phyloP scores from a whole-genome alignment of 2,797 vertebrate species.

The Phylloscopus collybita region DNA sequence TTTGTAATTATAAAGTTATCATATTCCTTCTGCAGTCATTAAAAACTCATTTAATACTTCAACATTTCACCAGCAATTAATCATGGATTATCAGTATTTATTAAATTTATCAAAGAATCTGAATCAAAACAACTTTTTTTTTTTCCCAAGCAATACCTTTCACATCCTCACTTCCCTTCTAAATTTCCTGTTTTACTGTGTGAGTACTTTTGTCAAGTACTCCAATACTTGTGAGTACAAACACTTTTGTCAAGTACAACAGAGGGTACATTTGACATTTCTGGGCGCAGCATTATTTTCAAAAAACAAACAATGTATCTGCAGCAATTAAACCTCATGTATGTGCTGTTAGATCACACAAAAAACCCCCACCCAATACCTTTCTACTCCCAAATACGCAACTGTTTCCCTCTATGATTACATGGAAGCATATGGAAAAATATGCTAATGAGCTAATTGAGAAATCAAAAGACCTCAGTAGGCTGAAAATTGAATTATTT shows the following conservation, averaged over 20 bases:
- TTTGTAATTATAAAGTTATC: not conserved
- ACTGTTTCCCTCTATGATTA: not conserved
- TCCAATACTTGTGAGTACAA: not conserved
- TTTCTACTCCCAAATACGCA: not conserved
- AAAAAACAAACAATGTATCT: not conserved
- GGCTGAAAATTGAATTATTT: not conserved
- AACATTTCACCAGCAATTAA: not conserved
- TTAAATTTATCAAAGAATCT: not conserved
- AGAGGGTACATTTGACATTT: fast-evolving
- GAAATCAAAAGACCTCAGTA: not conserved
- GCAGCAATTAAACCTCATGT: not conserved
- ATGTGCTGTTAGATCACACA: not conserved
- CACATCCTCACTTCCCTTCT: not conserved
- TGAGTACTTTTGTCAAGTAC: not conserved
- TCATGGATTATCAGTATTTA: not conserved
- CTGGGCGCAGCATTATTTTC: not conserved
- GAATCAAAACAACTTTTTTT: not conserved
- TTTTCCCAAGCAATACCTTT: not conserved
- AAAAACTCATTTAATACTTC: not conserved
- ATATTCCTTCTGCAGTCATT: not conserved
- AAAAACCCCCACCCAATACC: not conserved
- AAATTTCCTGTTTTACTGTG: not conserved
- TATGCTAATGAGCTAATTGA: not conserved
- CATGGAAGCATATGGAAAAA: not conserved
- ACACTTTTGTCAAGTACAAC: not conserved